Conservation (phyloP, 2,888 invertebrate species). For the Ganaspis brasiliensis region DNA sequence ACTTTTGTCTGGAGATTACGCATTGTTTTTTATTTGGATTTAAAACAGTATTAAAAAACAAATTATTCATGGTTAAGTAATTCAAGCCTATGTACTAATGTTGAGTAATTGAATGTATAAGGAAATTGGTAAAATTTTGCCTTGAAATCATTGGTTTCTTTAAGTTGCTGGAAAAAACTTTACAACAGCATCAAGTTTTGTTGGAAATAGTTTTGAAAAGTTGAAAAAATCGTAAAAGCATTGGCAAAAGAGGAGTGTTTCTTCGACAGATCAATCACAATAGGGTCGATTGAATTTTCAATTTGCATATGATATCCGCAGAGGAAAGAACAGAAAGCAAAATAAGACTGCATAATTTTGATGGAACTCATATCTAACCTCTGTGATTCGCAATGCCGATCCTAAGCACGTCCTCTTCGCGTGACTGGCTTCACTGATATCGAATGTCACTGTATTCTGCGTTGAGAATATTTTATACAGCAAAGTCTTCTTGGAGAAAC, state of each 20-base stretch:
- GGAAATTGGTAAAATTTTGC: too few relatives aligned
- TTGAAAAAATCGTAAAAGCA: not conserved
- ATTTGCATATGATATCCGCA: slow-evolving; percentile 43
- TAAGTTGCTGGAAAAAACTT: too few relatives aligned
- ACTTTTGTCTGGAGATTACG: too few relatives aligned
- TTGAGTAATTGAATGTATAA: too few relatives aligned
- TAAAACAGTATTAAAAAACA: too few relatives aligned
- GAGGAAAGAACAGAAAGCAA: slow-evolving; percentile 23
- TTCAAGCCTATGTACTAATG: too few relatives aligned
- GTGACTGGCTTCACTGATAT: slow-evolving; percentile 61
- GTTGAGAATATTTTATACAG: slow-evolving; percentile 59
- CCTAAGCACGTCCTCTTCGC: slow-evolving; percentile 51
- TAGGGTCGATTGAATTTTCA: slow-evolving; percentile 40
- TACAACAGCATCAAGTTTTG: not conserved
- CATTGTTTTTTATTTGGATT: too few relatives aligned
- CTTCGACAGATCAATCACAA: slow-evolving; percentile 27
- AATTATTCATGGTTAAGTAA: too few relatives aligned
- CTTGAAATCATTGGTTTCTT: too few relatives aligned
- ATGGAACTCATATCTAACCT: slow-evolving; percentile 44
- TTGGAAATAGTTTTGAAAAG: not conserved
- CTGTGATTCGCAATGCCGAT: slow-evolving; percentile 39
- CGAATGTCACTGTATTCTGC: slow-evolving; percentile 57
- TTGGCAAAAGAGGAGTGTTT: not conserved
- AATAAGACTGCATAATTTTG: slow-evolving; percentile 43
- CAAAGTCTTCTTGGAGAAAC: slow-evolving; percentile 46